Base-by-base conservation (phyloP, 1,140 invertebrate species). In the Centruroides vittatus region DNA sequence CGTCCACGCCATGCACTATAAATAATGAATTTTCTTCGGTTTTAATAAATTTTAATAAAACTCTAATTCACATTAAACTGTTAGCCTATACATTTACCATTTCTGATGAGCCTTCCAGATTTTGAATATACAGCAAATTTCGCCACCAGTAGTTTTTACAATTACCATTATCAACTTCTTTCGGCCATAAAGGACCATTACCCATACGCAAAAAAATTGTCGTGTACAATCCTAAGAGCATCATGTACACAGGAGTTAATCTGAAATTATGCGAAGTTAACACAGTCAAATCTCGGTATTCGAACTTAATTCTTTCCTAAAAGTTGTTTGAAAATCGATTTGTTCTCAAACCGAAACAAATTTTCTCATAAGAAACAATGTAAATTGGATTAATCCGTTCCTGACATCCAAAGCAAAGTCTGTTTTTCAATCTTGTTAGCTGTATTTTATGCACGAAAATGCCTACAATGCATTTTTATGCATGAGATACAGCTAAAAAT, bases 1-100 rank as follows among this genome's bases (percentile, higher is more conserved):
- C 4, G 72, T 67, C 65, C 71, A 71, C n/a, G 63, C 65, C 73
- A 88, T 77, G 66, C 88, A 90, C 87, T 90, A 60, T 35, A 58
- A 55, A 60, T 13, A 53, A 53, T 5, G 3, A 53, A 53, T 2
- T 53, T 53, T 36, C 3, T 0, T 53, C 3, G 3, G 8, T 53
- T 53, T 41, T 11, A 47, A 10, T 55, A 10, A 55, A 55, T n/a
- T n/a, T n/a, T n/a, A n/a, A 23, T 23, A 23, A 23, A 23, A 23
- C 23, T 23, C 1, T 23, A 23, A 1, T 23, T 23, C 23, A 23
- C 23, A 23, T 23, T 23, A 23, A 23, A 23, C 23, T 23, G 23
- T 23, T 23, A 23, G n/a, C 36, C 36, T 36, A 53, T 53, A 8
- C 51, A 2, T 36, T 53, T 23, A 53, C 51, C 51, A 53, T 53